Base-by-base conservation (phyloP, 1,140 invertebrate genomes). In the Chymomyza costata region DNA sequence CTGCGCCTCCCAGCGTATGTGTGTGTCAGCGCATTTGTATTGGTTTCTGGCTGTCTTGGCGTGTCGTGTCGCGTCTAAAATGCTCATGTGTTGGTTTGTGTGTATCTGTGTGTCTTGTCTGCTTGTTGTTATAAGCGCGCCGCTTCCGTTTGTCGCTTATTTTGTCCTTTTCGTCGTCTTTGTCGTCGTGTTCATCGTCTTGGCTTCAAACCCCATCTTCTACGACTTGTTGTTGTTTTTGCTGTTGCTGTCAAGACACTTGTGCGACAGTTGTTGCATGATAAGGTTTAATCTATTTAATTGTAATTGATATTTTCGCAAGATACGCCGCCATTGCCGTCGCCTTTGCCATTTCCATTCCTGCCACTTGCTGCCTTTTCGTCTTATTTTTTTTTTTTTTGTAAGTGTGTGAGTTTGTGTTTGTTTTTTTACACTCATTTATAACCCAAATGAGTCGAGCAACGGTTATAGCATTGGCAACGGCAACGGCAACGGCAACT, bases 251-350 rank as follows among this genome's bases (percentile, higher is more conserved):
- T 63, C 57, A 53, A 57, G 71, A 70, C 71, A 78, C 71, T 76
- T 78, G 66, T 78, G 71, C 71, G 71, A 78, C 71, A 78, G 71
- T 78, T 78, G 71, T 78, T 78, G 71, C 71, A 78, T 78, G 71
- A 78, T 78, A 78, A 78, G 71, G 71, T 78, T 78, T 78, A 78
- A 78, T 78, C 71, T 78, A 78, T 78, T 78, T 78, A 78, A 78
- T 78, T 78, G 71, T 78, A 78, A 78, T 78, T 78, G 71, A 78
- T 78, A 78, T 78, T 78, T 78, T 78, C 67, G 49, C 71, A 71
- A 78, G 71, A 78, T 78, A 78, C 54, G 66, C 53, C 54, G 65
- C 58, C 55, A 40, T 40, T 53, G 48, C 17, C 39, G 11, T 21
- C 38, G 53, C 41, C 68, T 46, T 57, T 50, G 25, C 5, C 25